A percentile compares a stretch with the other conserved stretches of the same genome.
These are phyloP conservation scores for Drosophila virilis DNA, from an alignment of 1,140 invertebrate species.

Conservation along the genomic window DNA sequence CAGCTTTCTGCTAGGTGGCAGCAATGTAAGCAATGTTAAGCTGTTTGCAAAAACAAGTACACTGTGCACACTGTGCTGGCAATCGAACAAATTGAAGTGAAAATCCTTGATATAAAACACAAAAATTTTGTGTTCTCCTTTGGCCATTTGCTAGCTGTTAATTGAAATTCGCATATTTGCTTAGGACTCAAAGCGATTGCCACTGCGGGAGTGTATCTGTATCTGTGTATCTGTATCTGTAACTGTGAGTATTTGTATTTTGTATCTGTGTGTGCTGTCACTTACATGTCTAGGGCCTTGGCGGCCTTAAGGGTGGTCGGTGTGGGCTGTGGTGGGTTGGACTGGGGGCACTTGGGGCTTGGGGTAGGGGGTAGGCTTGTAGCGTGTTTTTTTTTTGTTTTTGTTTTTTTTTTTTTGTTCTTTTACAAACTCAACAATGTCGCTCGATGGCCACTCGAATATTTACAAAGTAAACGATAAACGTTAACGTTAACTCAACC, in stretches of 20 bases:
- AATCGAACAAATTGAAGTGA: conserved; percentile 9
- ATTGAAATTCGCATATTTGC: conserved; percentile 50
- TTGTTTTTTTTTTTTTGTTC: background rate
- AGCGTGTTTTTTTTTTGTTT: conserved; percentile 1
- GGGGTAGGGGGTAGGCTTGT: conserved; percentile 1
- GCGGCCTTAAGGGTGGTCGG: conserved; percentile 11
- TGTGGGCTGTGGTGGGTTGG: conserved; percentile 5
- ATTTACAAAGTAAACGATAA: conserved; percentile 78
- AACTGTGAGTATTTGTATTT: conserved; percentile 28
- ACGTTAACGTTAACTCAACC: conserved; percentile 70
- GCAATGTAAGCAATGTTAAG: no score
- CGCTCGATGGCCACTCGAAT: conserved; percentile 57
- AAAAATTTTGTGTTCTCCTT: conserved; percentile 6
- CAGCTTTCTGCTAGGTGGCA: no score
- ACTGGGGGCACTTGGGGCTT: background rate
- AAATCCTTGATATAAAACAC: conserved; percentile 33
- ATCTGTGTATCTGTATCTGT: conserved; percentile 4
- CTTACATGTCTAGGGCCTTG: conserved; percentile 59
- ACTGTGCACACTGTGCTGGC: background rate
- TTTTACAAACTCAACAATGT: conserved; percentile 37
- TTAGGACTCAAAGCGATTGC: conserved; percentile 33
- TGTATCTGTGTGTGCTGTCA: conserved; percentile 34
- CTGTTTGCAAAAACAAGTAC: no score
- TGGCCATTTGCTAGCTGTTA: conserved; percentile 16
- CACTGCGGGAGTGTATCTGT: conserved; percentile 8